phyloP scores from a whole-genome alignment of 2,888 invertebrate genomes.

The Dicycla oo region DNA sequence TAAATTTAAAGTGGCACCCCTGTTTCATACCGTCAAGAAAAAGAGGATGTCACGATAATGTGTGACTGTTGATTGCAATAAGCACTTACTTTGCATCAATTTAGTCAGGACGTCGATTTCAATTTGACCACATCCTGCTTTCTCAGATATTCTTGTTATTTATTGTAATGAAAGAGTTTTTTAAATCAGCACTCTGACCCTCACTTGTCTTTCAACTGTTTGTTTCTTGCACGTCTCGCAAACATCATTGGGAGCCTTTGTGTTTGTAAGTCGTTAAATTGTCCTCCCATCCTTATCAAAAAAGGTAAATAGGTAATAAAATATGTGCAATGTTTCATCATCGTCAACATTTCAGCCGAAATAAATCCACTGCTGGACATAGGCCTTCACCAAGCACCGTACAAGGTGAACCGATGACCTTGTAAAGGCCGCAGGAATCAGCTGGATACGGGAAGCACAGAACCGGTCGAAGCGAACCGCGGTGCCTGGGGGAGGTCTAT shows the following conservation, averaged over 20 bases:
- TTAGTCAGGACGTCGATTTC: slow-evolving; percentile 86
- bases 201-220: slow-evolving; percentile 40
- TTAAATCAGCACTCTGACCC: slow-evolving; percentile 61
- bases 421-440: too few relatives aligned
- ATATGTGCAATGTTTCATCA: slow-evolving; percentile 27
- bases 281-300: slow-evolving; percentile 9
- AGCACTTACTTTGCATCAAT: slow-evolving; percentile 86
- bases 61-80: slow-evolving; percentile 86
- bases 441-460: too few relatives aligned
- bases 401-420: too few relatives aligned
- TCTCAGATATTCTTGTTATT: slow-evolving; percentile 83
- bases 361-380: too few relatives aligned
- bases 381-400: too few relatives aligned
- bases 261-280: slow-evolving; percentile 3
- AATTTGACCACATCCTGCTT: slow-evolving; percentile 89
- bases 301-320: slow-evolving; percentile 7
- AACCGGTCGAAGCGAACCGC: too few relatives aligned
- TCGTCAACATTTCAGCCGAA: too few relatives aligned
- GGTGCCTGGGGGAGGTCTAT: too few relatives aligned
- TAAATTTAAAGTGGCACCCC: slow-evolving; percentile 68
- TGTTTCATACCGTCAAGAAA: slow-evolving; percentile 72
- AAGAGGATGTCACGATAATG: slow-evolving; percentile 83
- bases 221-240: slow-evolving; percentile 24
- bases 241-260: slow-evolving; percentile 6
- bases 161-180: slow-evolving; percentile 69